phyloP scores from a whole-genome alignment of 2,888 invertebrate species.

The Zaprionus lineosus region DNA sequence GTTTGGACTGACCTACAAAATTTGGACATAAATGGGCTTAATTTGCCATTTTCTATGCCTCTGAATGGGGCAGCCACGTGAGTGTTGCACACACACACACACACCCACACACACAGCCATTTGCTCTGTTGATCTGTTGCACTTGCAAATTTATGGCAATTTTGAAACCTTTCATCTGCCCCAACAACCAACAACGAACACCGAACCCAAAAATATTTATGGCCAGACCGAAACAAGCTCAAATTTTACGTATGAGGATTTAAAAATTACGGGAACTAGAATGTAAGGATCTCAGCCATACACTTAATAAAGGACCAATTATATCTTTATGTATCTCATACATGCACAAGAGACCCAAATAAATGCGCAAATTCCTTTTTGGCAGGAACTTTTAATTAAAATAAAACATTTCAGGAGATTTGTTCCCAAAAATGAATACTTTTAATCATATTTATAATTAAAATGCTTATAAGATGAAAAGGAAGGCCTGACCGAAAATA shows the following conservation, averaged over 20 bases:
- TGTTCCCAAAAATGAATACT: constrained; percentile 25
- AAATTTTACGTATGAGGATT: no score
- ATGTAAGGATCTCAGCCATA: no score
- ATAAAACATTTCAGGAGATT: constrained; percentile 22
- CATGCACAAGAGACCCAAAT: no score
- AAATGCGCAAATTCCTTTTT: constrained; percentile 1
- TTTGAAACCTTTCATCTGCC: constrained; percentile 45
- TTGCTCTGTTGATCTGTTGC: constrained; percentile 61
- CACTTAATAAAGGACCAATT: no score
- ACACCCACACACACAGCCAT: constrained; percentile 37
- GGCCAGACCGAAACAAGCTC: no score
- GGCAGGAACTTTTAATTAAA: constrained; percentile 62
- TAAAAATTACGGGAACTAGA: no score
- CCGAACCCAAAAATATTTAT: no score
- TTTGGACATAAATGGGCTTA: constrained; percentile 39
- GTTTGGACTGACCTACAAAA: constrained; percentile 41
- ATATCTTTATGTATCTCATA: no score
- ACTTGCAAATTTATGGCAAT: constrained; percentile 62
- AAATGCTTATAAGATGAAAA: constrained; percentile 59
- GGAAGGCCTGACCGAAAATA: constrained; percentile 24
- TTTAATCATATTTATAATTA: constrained; percentile 51
- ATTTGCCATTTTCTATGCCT: constrained; percentile 65
- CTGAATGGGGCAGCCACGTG: constrained; percentile 32
- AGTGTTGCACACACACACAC: constrained; percentile 7
- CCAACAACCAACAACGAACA: no score